Percentiles rank a stretch among this genome's conserved stretches.
Evolutionary conservation across 2,113 vertebrate species (phyloP).

Genomic region (Zosterops japonicus): DNA sequence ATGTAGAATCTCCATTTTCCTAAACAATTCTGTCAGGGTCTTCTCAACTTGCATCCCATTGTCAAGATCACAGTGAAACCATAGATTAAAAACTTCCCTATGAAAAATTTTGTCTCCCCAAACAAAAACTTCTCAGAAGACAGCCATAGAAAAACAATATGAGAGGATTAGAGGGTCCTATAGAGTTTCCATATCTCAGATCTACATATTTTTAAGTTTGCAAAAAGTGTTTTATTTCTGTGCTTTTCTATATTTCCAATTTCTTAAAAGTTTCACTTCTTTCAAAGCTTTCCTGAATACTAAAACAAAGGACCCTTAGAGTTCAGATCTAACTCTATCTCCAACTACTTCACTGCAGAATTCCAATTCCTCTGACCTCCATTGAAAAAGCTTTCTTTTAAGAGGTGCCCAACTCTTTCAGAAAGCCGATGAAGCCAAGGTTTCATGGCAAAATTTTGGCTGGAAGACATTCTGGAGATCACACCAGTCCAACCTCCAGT

Average conservation of each 20-base stretch:
- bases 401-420: neutral
- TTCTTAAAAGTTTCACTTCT: neutral
- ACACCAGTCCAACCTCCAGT: neutral
- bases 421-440: neutral
- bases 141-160: neutral
- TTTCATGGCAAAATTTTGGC: neutral
- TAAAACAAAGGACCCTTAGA: neutral
- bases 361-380: accelerated
- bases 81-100: neutral
- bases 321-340: neutral
- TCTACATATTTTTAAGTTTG: neutral
- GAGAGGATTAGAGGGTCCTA: neutral
- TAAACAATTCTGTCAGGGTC: neutral
- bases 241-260: neutral
- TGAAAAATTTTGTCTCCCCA: neutral
- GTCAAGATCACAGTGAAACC: neutral
- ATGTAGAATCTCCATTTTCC: neutral
- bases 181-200: neutral
- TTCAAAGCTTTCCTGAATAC: neutral
- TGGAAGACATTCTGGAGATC: neutral
- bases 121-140: neutral
- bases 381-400: neutral
- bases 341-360: neutral
- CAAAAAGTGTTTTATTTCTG: neutral
- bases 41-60: neutral